Conservation (phyloP, 2,888 invertebrate species). For the Patella ulyssiponensis region DNA sequence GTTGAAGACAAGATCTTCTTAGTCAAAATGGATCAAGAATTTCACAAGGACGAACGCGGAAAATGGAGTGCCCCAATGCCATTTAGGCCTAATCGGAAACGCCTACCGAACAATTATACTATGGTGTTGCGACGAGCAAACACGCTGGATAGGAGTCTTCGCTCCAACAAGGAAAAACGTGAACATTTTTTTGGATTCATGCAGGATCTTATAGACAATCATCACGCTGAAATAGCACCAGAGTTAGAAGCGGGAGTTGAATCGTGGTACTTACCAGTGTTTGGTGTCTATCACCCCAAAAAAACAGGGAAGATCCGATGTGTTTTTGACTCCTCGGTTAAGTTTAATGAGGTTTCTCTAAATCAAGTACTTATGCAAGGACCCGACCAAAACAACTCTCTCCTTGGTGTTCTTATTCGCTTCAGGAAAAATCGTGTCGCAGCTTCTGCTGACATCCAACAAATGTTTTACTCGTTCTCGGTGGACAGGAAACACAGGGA, state of each 20-base stretch:
- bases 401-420: conserved; percentile 37
- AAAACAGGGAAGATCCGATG: conserved; percentile 36
- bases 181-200: conserved; percentile 29
- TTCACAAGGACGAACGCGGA: conserved; percentile 13
- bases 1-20: conserved; percentile 34
- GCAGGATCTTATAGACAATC: conserved; percentile 25
- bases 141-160: conserved; percentile 9
- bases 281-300: conserved; percentile 36
- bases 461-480: conserved; percentile 41
- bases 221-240: conserved; percentile 41
- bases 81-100: conserved; percentile 15
- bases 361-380: conserved; percentile 31
- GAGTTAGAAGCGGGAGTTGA: neutral
- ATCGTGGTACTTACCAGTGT: conserved; percentile 36
- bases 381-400: conserved; percentile 39
- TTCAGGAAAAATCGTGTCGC: conserved; percentile 35
- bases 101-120: conserved; percentile 29
- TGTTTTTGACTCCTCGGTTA: conserved; percentile 35
- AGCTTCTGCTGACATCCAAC: conserved; percentile 36
- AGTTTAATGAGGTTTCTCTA: conserved; percentile 30
- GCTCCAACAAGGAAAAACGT: conserved; percentile 17
- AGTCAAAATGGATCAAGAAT: conserved; percentile 23
- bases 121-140: conserved; percentile 30
- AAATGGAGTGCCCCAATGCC: conserved; percentile 34
- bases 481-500: conserved; percentile 36